These are phyloP conservation scores for Bombus breviceps DNA, from an alignment of 1,140 invertebrate species.

Conservation along the genomic window DNA sequence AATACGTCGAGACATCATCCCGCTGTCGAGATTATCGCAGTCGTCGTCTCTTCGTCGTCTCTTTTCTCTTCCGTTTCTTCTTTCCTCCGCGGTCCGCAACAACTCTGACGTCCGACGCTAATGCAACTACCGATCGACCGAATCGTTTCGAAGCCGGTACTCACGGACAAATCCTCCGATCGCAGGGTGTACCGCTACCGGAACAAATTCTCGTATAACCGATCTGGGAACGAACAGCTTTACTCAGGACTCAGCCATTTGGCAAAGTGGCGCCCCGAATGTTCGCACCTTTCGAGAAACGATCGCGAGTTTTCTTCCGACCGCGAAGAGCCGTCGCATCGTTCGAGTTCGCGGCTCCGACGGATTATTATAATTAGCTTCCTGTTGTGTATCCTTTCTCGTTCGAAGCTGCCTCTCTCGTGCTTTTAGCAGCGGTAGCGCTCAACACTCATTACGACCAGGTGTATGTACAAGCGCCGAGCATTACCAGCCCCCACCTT, in stretches of 20 bases:
- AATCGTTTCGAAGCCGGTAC: background rate
- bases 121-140: conserved; percentile 51
- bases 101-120: conserved; percentile 57
- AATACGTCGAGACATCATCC: conserved; percentile 14
- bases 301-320: background rate
- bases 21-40: conserved; percentile 58
- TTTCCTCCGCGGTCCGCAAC: background rate
- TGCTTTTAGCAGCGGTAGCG: conserved; percentile 44
- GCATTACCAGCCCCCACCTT: conserved; percentile 31
- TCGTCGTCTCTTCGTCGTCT: conserved; percentile 8
- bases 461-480: conserved; percentile 57
- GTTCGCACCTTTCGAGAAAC: background rate
- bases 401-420: conserved; percentile 22
- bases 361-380: conserved; percentile 65
- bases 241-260: too few relatives aligned
- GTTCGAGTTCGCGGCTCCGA: conserved; percentile 24
- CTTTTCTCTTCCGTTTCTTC: background rate
- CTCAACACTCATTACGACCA: conserved; percentile 61
- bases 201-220: conserved; percentile 56
- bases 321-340: conserved; percentile 33
- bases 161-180: conserved; percentile 31
- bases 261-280: background rate
- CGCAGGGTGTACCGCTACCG: conserved; percentile 38
- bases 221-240: background rate
- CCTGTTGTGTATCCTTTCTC: conserved; percentile 54